Evolutionary conservation across 92 coral and sea anemone genomes (phyloP), one percentile per base, ranked within the genome.

Genomic region (Galaxea fascicularis): DNA sequence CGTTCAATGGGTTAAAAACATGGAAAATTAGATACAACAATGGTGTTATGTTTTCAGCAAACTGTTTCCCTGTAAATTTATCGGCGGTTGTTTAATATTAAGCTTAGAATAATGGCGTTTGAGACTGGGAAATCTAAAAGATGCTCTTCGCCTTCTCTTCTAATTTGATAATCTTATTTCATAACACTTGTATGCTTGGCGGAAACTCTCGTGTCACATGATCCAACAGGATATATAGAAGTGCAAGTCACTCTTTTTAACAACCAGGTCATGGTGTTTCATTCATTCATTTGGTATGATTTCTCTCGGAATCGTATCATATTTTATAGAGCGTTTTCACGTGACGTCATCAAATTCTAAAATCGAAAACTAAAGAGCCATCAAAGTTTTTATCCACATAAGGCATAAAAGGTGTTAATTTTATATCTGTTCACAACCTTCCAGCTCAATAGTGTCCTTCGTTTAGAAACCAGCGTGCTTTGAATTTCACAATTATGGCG

Each of bases 81-180:
- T 28, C 44, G 20, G 24, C 1, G 1, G 16, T 11, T 58, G 10
- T 46, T 26, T 47, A 8, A 1, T 54, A 9, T 28, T 6, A 52
- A 20, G 29, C 17, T 11, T 20, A 16, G n/a, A n/a, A n/a, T 0
- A 57, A 20, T 12, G 16, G 8, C 2, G 18, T 16, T 53, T 53
- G 24, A 74, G 26, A 20, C 11, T n/a, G 0, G 18, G 15, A 15
- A 54, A 39, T 17, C n/a, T n/a, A 13, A 35, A n/a, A n/a, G n/a
- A n/a, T n/a, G n/a, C n/a, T n/a, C n/a, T n/a, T n/a, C n/a, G 53
- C 21, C 71, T 4, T 11, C 41, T 29, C 3, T 31, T 71, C 78
- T 82, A 70, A 82, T 82, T 82, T 82, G 31, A 20, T 70, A 82
- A 57, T 56, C 86, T 82, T 70, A 82, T 54, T 54, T 82, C 77